Evolutionary conservation across 2,797 vertebrate genomes (phyloP).

Genomic region (Artibeus jamaicensis): DNA sequence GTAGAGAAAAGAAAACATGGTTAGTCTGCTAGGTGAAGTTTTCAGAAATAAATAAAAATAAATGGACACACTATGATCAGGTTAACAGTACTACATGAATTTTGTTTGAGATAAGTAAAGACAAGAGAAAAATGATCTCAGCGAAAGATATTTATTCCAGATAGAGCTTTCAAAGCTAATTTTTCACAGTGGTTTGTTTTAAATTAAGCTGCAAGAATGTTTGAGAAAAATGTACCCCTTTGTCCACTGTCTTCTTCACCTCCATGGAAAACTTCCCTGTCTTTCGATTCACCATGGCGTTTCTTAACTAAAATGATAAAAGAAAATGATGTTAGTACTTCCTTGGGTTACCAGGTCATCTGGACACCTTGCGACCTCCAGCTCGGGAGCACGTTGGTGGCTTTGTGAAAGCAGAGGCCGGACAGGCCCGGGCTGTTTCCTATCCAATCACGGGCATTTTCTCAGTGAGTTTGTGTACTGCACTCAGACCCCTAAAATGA

Average conservation of each 20-base stretch:
- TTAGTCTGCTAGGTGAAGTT: conserved; percentile 76
- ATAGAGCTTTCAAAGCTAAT: conserved; percentile 69
- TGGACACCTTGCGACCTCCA: not conserved
- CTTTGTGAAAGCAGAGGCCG: not conserved
- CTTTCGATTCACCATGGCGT: conserved; percentile 98
- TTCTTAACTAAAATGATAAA: conserved; percentile 89
- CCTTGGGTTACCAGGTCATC: not conserved
- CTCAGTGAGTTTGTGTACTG: too few relatives aligned
- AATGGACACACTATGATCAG: conserved; percentile 71
- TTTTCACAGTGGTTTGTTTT: conserved; percentile 71
- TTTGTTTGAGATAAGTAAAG: conserved; percentile 74
- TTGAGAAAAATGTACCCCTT: conserved; percentile 91
- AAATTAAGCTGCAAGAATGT: conserved; percentile 72
- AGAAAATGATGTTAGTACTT: conserved; percentile 55
- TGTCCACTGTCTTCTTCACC: conserved; percentile 98
- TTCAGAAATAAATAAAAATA: conserved; percentile 74
- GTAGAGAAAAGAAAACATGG: conserved; percentile 77
- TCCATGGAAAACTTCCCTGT: conserved; percentile 98
- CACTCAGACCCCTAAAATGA: not conserved
- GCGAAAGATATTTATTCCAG: conserved; percentile 62
- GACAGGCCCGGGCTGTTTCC: too few relatives aligned
- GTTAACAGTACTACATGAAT: conserved; percentile 72
- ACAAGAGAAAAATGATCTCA: conserved; percentile 68
- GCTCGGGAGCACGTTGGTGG: not conserved
- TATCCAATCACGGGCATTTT: fast-evolving